A percentile compares a stretch with the other conserved stretches of the same genome.
These are phyloP conservation scores for Heteropelma amictum DNA, from an alignment of 2,888 invertebrate species.

Conservation along the genomic window DNA sequence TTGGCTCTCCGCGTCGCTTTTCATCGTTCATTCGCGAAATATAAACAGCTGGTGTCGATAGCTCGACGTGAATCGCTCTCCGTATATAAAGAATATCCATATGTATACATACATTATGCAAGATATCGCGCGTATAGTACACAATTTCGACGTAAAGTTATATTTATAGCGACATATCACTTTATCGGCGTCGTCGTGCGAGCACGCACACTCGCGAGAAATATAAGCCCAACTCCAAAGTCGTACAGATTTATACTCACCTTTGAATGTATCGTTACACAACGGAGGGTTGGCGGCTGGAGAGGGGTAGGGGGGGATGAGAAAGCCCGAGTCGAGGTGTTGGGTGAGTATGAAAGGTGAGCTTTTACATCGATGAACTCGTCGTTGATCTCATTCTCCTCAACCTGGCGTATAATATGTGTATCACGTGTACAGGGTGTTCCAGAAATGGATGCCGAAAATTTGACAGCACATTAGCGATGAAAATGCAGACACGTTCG, in stretches of 20 bases:
- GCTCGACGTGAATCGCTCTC: too few relatives aligned
- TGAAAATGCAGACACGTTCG: too few relatives aligned
- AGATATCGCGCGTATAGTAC: neutral
- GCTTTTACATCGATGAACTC: constrained; percentile 32
- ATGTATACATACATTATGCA: neutral
- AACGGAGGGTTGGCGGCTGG: neutral
- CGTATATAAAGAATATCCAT: too few relatives aligned
- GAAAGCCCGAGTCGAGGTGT: constrained; percentile 17
- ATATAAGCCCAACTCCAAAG: neutral
- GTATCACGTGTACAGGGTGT: too few relatives aligned
- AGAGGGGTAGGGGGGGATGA: too few relatives aligned
- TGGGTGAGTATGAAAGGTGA: constrained; percentile 26
- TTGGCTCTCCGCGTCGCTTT: too few relatives aligned
- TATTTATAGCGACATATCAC: constrained; percentile 55
- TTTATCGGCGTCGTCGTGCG: constrained; percentile 50
- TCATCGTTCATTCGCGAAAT: too few relatives aligned
- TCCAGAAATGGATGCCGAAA: too few relatives aligned
- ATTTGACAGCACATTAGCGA: too few relatives aligned
- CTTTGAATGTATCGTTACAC: constrained; percentile 2
- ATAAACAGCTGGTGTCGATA: too few relatives aligned
- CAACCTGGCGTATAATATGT: constrained; percentile 4
- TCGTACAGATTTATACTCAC: neutral
- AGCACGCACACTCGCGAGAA: constrained; percentile 14
- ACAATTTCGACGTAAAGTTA: constrained; percentile 35
- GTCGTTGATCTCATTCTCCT: constrained; percentile 10